A percentile compares a stretch with the other conserved stretches of the same genome.
Conservation (phyloP, 2,888 invertebrate species). For the Dexiosoma caninum region DNA sequence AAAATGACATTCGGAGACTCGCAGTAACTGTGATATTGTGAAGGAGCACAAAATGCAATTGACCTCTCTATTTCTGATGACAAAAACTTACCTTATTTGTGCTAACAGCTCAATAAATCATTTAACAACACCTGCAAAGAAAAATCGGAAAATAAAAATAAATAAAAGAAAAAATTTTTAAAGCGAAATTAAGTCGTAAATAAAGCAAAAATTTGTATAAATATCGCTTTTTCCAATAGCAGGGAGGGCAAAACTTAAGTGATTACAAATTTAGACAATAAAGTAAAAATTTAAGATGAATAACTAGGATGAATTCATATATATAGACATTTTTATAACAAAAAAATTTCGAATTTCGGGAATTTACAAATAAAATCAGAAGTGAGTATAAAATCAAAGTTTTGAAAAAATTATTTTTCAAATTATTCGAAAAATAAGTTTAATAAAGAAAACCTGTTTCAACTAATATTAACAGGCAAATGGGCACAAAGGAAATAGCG, state of each 20-base stretch:
- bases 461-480: too few species aligned
- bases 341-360: too few species aligned
- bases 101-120: constrained; percentile 51
- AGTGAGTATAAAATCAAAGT: too few species aligned
- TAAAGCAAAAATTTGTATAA: not conserved
- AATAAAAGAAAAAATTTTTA: not conserved
- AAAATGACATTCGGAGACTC: not conserved
- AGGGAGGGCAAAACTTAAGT: not conserved
- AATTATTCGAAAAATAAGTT: too few species aligned
- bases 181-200: constrained; percentile 43
- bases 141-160: not conserved
- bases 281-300: not conserved
- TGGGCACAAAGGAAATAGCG: too few species aligned
- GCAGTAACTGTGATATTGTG: not conserved
- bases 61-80: constrained; percentile 45
- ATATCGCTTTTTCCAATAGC: not conserved
- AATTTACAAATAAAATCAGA: too few species aligned
- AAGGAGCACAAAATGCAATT: constrained; percentile 18
- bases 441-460: too few species aligned
- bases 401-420: too few species aligned
- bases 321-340: too few species aligned
- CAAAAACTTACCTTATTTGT: constrained; percentile 24
- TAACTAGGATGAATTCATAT: too few species aligned
- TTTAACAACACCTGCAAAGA: constrained; percentile 50
- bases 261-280: not conserved